phyloP scores from a whole-genome alignment of 2,888 invertebrate species.

The Anthoptus insignis region DNA sequence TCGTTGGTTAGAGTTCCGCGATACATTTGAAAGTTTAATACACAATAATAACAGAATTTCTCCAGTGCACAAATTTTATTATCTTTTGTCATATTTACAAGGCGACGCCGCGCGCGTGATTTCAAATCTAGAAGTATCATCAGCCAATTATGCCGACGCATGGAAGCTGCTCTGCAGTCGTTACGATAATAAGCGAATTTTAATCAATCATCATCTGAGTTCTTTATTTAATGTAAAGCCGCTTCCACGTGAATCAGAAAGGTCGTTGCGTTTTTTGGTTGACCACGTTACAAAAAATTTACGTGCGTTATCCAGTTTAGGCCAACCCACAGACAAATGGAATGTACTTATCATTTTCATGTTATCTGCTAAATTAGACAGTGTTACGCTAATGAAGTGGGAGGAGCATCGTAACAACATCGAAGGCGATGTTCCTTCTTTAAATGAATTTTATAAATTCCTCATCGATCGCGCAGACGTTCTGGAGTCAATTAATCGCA shows the following conservation, averaged over 20 bases:
- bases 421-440: background rate
- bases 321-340: slow-evolving; percentile 10
- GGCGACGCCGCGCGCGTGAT: background rate
- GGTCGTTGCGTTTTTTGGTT: background rate
- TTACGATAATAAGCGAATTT: background rate
- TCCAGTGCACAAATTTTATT: slow-evolving; percentile 45
- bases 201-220: background rate
- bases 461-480: background rate
- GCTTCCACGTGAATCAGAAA: background rate
- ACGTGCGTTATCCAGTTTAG: background rate
- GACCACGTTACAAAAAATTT: background rate
- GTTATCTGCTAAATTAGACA: slow-evolving; percentile 29
- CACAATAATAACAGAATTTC: background rate
- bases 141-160: background rate
- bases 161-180: background rate
- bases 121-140: background rate
- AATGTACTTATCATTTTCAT: slow-evolving; percentile 10
- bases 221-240: background rate
- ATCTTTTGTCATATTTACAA: slow-evolving; percentile 36
- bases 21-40: slow-evolving; percentile 1
- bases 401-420: slow-evolving; percentile 30
- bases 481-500: background rate
- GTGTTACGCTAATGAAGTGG: slow-evolving; percentile 38
- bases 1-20: background rate
- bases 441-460: background rate